Base-by-base conservation (phyloP, 2,888 invertebrate species). In the Latheticus oryzae region DNA sequence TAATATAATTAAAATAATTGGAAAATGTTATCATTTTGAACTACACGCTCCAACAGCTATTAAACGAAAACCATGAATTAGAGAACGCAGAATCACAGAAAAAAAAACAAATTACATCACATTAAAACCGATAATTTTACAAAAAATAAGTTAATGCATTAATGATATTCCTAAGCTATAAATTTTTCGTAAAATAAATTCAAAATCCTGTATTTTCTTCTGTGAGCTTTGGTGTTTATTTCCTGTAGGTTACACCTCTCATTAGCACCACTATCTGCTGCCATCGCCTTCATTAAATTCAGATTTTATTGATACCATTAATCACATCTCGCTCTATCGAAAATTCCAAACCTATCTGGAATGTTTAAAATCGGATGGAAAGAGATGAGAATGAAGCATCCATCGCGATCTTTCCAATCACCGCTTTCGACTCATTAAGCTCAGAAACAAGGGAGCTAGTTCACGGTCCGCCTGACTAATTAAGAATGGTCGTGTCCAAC, bases 401-500 rank as follows among this genome's bases (percentile, higher is more conserved):
- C 9, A 51, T 43, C 43, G 57, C 51, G 51, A 58, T 58, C 50
- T 59, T 62, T 50, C 62, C 56, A 59, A 59, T 59, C 59, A 53
- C 33, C 55, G 54, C 56, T 59, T 37, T 56, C 61, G 50, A 57
- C 53, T 57, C 58, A 62, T 60, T 62, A 62, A 61, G 53, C 55
- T 50, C 30, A 58, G 48, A 53, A 58, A 58, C 60, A 51, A 61
- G 60, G 50, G 57, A 33, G 32, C 51, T 33, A 60, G 54, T 61
- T 61, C 61, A 61, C 59, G 63, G 58, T 61, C 52, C 51, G 61
- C 38, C 60, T 61, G 50, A 45, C 57, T 61, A 61, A 63, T 63
- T 61, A 63, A 63, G 61, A 59, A 61, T 57, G 61, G 61, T 47
- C 61, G 37, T 56, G 51, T 63, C 47, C 50, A 37, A 59, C 50